These are phyloP conservation scores for Ametastegia equiseti DNA, from an alignment of 2,888 invertebrate species.

Conservation along the genomic window DNA sequence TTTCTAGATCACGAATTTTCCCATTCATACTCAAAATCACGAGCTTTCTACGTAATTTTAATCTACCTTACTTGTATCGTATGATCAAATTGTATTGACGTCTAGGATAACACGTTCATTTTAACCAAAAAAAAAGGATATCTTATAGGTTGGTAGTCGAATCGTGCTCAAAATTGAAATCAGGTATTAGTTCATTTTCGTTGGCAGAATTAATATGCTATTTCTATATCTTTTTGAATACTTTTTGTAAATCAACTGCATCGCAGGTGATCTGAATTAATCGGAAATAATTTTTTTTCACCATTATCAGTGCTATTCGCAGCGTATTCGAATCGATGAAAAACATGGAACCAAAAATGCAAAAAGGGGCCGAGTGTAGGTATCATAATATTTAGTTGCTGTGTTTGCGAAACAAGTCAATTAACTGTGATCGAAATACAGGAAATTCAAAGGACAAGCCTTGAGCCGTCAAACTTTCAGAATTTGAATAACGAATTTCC, in stretches of 20 bases:
- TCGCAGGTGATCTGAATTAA: neutral
- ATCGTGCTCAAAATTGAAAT: too few relatives aligned
- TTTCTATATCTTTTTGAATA: neutral
- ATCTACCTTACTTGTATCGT: too few relatives aligned
- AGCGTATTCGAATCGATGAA: neutral
- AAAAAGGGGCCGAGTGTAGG: too few relatives aligned
- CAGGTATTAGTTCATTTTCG: neutral
- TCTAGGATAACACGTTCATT: too few relatives aligned
- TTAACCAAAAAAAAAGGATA: too few relatives aligned
- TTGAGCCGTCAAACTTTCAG: slow-evolving; percentile 9
- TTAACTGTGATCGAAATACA: neutral
- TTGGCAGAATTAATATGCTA: neutral
- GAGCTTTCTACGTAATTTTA: too few relatives aligned
- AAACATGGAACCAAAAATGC: neutral
- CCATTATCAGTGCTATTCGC: neutral
- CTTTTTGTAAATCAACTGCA: slow-evolving; percentile 4
- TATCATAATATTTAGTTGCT: neutral
- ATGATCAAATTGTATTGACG: too few relatives aligned
- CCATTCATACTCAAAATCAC: too few relatives aligned
- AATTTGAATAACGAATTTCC: slow-evolving; percentile 43
- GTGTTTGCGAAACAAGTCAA: neutral
- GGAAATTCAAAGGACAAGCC: slow-evolving; percentile 4
- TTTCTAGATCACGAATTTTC: too few relatives aligned
- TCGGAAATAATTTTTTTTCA: neutral
- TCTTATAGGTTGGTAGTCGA: too few relatives aligned